Conservation (phyloP, 2,113 vertebrate species). For the Epinephelus moara region DNA sequence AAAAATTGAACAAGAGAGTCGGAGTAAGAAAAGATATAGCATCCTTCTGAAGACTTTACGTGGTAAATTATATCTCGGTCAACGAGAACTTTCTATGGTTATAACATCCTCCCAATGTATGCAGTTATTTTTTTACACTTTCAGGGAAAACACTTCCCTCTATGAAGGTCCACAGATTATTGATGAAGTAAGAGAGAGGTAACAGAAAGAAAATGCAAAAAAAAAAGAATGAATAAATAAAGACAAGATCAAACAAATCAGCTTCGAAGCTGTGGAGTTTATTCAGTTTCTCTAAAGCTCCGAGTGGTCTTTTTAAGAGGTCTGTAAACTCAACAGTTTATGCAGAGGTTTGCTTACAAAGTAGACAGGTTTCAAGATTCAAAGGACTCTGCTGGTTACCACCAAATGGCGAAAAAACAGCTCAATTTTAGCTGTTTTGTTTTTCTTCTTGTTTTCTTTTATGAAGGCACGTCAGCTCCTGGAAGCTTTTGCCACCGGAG, state of each 20-base stretch:
- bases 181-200: neutral
- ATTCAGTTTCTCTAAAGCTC: neutral
- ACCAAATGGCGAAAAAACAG: neutral
- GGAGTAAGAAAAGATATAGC: neutral
- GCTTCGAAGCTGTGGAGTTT: neutral
- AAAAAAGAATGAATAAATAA: neutral
- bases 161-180: too few relatives aligned
- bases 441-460: neutral
- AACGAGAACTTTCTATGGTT: neutral
- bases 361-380: too few relatives aligned
- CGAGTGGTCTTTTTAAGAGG: neutral
- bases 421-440: neutral
- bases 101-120: neutral
- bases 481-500: neutral
- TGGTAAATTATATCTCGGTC: neutral
- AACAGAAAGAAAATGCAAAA: neutral
- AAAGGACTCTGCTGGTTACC: neutral
- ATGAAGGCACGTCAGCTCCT: neutral
- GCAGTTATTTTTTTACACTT: neutral
- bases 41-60: neutral
- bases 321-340: neutral
- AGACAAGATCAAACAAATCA: neutral
- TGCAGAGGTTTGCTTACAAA: neutral
- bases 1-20: neutral
- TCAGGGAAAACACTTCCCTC: neutral